Evolutionary conservation across 2,797 vertebrate genomes (phyloP), one percentile per base, ranked within the genome.

Genomic region (Discoglossus pictus): DNA sequence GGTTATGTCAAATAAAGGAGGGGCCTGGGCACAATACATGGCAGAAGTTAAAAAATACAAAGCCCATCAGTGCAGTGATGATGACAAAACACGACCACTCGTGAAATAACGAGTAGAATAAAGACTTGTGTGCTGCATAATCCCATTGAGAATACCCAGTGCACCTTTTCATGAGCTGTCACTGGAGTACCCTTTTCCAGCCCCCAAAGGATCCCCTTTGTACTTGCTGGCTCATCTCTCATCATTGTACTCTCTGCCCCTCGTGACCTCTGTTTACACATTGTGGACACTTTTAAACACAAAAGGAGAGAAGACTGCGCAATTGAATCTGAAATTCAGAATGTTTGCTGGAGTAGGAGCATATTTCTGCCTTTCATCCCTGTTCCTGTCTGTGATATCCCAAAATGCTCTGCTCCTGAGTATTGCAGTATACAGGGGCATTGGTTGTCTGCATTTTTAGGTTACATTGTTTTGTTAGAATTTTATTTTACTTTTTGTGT

Each of bases 31-130:
- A 79, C 93, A 92, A 83, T 98, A 98, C 88, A 96, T 97, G 95
- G 95, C 93, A 3, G 95, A 98, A 82, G 95, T 98, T 84, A 95
- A 98, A 89, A 97, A 96, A 81, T 97, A 97, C 84, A 98, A 97
- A 91, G 94, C 94, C 34, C 95, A 97, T 72, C 94, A 97, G 91
- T 98, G 95, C 76, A 91, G 95, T 0, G 95, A 98, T 5, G 95
- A 98, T 27, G 95, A 98, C 84, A 98, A 98, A 86, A 98, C 94
- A 75, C 86, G 95, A 36, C 95, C 95, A 64, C 88, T 98, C 80
- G 95, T 98, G 77, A 98, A 98, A 90, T 98, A 91, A 81, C 59
- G 2, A 21, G 5, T 43, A 51, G 34, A 20, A 34, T 6, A 48
- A 17, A 25, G 54, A 54, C 65, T 66, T 60, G 47, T 31, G 8